Evolutionary conservation across 1,140 invertebrate genomes (phyloP).

Genomic region (Trachelipus rathkii): DNA sequence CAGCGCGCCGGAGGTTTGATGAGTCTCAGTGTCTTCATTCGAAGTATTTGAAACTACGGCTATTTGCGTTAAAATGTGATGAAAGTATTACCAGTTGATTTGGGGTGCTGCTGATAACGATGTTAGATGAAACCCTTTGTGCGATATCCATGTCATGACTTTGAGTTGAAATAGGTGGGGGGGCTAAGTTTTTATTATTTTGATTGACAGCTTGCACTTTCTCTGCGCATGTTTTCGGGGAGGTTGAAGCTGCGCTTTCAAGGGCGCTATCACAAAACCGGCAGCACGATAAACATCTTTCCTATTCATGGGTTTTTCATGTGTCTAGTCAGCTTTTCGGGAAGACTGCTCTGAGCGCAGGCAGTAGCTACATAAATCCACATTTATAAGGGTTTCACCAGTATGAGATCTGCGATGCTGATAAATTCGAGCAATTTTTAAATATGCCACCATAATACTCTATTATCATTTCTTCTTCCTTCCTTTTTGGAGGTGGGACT

Average conservation of each 20-base stretch:
- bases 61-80: conserved; percentile 38
- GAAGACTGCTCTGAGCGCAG: conserved; percentile 98
- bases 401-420: conserved; percentile 94
- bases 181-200: conserved; percentile 54
- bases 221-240: conserved; percentile 99
- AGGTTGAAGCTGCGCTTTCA: conserved; percentile 97
- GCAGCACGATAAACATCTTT: conserved; percentile 97
- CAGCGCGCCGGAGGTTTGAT: conserved; percentile 42
- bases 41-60: conserved; percentile 34
- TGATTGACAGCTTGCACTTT: conserved; percentile 98
- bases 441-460: conserved; percentile 98
- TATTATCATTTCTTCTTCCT: conserved; percentile 88
- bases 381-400: conserved; percentile 99
- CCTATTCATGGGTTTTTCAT: conserved; percentile 99
- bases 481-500: conserved; percentile 68
- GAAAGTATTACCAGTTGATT: conserved; percentile 36
- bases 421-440: conserved; percentile 97
- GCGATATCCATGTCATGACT: conserved; percentile 47
- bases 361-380: conserved; percentile 96
- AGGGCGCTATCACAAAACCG: conserved; percentile 99
- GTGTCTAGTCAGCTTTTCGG: conserved; percentile 95
- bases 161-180: conserved; percentile 40
- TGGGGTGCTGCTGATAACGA: conserved; percentile 43
- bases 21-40: conserved; percentile 44
- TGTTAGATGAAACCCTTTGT: conserved; percentile 43